A percentile compares a stretch with the other conserved stretches of the same genome.
These are phyloP conservation scores for Oreochromis spilurus DNA, from an alignment of 2,113 vertebrate species.

Conservation along the genomic window DNA sequence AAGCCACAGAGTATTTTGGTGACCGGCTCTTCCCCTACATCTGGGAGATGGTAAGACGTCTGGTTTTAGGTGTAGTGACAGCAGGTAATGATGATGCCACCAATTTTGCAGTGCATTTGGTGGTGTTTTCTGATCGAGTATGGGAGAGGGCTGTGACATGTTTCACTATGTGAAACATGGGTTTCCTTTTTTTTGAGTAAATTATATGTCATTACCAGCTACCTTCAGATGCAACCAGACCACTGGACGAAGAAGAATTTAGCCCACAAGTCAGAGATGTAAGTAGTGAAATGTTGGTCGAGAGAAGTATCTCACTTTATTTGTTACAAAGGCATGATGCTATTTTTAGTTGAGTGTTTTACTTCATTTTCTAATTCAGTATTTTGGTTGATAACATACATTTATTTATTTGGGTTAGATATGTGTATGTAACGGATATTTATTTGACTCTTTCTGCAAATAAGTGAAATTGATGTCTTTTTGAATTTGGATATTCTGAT, in stretches of 20 bases:
- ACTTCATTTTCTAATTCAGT: neutral
- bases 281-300: constrained; percentile 63
- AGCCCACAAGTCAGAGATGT: constrained; percentile 89
- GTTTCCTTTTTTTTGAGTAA: neutral
- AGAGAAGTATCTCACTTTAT: neutral
- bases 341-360: neutral
- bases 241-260: constrained; percentile 84
- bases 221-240: constrained; percentile 82
- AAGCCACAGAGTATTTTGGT: constrained; percentile 96
- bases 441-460: neutral
- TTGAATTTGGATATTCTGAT: neutral
- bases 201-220: constrained; percentile 70
- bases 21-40: constrained; percentile 91
- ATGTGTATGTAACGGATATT: neutral
- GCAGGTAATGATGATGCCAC: neutral
- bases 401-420: neutral
- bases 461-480: neutral
- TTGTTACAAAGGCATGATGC: neutral
- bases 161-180: neutral
- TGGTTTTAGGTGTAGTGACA: neutral
- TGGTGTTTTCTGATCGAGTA: neutral
- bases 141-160: neutral
- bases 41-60: constrained; percentile 91
- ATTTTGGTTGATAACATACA: neutral
- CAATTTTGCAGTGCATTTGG: neutral